phyloP scores from a whole-genome alignment of 2,888 invertebrate genomes.

The Coelogynopora nodosa region DNA sequence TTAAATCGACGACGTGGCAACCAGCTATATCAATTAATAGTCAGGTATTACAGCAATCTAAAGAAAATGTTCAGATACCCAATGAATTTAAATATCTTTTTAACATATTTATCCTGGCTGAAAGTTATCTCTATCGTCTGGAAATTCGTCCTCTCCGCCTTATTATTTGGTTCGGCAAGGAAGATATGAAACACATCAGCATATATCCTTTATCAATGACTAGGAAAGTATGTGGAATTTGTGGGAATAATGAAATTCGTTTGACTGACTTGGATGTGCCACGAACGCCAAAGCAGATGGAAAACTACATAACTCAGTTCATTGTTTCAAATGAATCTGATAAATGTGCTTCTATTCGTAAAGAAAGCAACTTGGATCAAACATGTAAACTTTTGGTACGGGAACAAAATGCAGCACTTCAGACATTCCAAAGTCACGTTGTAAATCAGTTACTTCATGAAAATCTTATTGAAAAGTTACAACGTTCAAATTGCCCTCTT shows the following conservation, averaged over 20 bases:
- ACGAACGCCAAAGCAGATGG: not conserved
- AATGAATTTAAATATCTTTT: not conserved
- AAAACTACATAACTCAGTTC: not conserved
- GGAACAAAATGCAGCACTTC: not conserved
- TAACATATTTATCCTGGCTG: not conserved
- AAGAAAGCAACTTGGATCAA: not conserved
- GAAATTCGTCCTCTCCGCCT: not conserved
- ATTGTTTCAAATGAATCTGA: not conserved
- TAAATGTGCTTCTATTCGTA: not conserved
- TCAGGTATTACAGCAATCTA: not conserved
- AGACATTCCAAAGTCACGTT: not conserved
- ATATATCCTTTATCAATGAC: not conserved
- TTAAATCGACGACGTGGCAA: not conserved
- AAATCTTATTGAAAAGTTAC: not conserved
- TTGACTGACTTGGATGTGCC: not conserved
- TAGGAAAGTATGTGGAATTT: not conserved
- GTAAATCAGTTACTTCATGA: not conserved
- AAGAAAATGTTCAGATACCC: not conserved
- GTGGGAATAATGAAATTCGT: not conserved
- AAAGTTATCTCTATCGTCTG: not conserved
- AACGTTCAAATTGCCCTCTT: constrained; percentile 4
- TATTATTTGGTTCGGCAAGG: not conserved
- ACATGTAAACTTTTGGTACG: not conserved
- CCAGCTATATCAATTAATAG: not conserved
- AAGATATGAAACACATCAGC: constrained; percentile 19